Percentiles rank a stretch among this genome's conserved stretches.
Conservation (phyloP, 1,140 invertebrate genomes). For the Palaemon carinicauda region DNA sequence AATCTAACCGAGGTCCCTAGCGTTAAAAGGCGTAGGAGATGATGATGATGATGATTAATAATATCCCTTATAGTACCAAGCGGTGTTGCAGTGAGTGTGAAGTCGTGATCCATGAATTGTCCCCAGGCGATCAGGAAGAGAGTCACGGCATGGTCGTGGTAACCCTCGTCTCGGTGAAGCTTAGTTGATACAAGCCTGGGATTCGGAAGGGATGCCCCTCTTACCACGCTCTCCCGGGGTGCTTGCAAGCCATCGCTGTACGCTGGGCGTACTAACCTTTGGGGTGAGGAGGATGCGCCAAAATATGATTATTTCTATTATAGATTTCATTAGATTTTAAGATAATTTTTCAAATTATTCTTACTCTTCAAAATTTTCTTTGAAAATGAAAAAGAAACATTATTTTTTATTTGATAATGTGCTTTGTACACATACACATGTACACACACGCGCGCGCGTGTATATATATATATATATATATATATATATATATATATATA, state of each 20-base stretch:
- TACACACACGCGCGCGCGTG: too few relatives aligned
- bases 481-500: background rate
- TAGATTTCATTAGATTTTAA: background rate
- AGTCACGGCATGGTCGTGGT: constrained; percentile 89
- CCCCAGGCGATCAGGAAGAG: constrained; percentile 93
- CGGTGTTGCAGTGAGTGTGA: background rate
- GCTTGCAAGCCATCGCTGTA: constrained; percentile 65
- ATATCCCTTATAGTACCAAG: too few relatives aligned
- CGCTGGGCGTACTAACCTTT: constrained; percentile 63
- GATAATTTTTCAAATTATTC: background rate
- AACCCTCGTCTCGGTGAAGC: constrained; percentile 85
- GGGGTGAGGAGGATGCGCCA: too few relatives aligned
- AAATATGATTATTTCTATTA: background rate
- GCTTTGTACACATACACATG: background rate
- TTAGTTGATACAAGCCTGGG: constrained; percentile 82
- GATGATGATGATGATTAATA: too few relatives aligned
- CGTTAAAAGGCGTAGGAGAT: too few relatives aligned
- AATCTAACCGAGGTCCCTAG: too few relatives aligned
- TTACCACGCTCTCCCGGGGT: constrained; percentile 11
- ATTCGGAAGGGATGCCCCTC: constrained; percentile 72
- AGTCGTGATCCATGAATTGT: constrained; percentile 83
- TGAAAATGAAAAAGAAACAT: too few relatives aligned
- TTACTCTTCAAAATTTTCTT: too few relatives aligned
- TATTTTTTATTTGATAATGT: too few relatives aligned
- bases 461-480: background rate